A percentile compares a stretch with the other conserved stretches of the same genome.
Evolutionary conservation across 2,797 vertebrate species (phyloP).

Genomic region (Coreius guichenoti): DNA sequence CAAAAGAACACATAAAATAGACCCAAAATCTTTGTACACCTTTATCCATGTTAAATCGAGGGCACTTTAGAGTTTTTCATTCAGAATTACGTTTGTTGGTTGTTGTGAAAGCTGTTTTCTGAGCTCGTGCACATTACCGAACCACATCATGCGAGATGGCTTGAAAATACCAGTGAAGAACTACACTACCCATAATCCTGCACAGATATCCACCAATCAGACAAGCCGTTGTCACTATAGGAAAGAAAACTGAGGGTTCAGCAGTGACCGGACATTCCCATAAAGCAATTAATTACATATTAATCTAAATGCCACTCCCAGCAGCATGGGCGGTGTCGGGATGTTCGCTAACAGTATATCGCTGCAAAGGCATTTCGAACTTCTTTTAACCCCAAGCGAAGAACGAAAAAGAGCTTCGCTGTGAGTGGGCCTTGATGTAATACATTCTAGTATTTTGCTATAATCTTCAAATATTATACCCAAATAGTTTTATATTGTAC

Average conservation of each 20-base stretch:
- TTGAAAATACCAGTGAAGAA: neutral
- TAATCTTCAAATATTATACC: neutral
- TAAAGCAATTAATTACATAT: neutral
- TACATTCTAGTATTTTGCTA: neutral
- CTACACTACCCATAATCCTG: slow-evolving; percentile 3
- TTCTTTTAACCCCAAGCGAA: neutral
- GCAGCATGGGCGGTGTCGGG: too few relatives aligned
- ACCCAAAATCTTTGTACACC: neutral
- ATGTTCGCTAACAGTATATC: too few relatives aligned
- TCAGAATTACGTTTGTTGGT: neutral
- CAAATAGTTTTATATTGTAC: too few relatives aligned
- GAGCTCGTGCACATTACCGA: neutral
- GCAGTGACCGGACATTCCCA: neutral
- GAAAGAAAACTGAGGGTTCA: neutral
- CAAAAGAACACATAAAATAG: neutral
- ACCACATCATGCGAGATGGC: neutral
- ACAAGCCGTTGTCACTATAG: neutral
- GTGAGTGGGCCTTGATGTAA: neutral
- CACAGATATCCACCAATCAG: neutral
- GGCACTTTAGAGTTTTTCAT: neutral
- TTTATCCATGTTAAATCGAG: neutral
- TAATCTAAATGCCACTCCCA: too few relatives aligned
- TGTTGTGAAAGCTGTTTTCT: neutral
- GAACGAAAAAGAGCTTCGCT: neutral
- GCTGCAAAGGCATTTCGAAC: too few relatives aligned